A percentile compares a stretch with the other conserved stretches of the same genome.
Evolutionary conservation across 2,888 invertebrate genomes (phyloP).

Genomic region (Sphinx pinastri): DNA sequence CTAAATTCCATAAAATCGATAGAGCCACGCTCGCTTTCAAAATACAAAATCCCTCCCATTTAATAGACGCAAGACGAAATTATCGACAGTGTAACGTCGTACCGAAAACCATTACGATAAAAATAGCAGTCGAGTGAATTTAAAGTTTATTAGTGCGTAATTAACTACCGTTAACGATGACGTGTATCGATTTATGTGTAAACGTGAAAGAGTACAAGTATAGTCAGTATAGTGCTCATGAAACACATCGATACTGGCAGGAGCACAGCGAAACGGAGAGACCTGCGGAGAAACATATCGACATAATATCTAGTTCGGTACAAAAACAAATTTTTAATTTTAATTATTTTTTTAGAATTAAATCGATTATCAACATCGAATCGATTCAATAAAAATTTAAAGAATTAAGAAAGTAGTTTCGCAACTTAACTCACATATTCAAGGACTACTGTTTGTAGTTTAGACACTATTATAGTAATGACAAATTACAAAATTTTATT

Average conservation of each 20-base stretch:
- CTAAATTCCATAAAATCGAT: conserved; percentile 10
- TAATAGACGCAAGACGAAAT: not conserved
- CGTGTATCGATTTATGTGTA: conserved; percentile 75
- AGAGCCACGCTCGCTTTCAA: conserved; percentile 13
- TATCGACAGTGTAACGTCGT: conserved; percentile 16
- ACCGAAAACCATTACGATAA: conserved; percentile 29
- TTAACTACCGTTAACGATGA: conserved; percentile 14
- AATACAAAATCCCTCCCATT: not conserved
- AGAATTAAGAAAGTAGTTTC: too few relatives aligned
- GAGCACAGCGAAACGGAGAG: conserved; percentile 87
- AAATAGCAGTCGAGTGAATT: conserved; percentile 42
- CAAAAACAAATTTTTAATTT: not conserved
- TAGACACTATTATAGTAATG: too few relatives aligned
- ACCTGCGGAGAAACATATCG: conserved; percentile 66
- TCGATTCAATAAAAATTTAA: too few relatives aligned
- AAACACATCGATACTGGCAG: conserved; percentile 89
- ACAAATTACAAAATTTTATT: too few relatives aligned
- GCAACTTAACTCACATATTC: too few relatives aligned
- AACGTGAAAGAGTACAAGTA: conserved; percentile 87
- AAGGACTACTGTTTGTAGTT: too few relatives aligned
- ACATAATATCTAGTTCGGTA: not conserved
- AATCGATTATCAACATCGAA: too few relatives aligned
- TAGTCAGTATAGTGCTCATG: conserved; percentile 89
- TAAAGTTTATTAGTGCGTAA: conserved; percentile 31
- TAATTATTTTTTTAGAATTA: too few relatives aligned